Conservation (phyloP, 1,140 invertebrate genomes). For the Aradophagus sp. region DNA sequence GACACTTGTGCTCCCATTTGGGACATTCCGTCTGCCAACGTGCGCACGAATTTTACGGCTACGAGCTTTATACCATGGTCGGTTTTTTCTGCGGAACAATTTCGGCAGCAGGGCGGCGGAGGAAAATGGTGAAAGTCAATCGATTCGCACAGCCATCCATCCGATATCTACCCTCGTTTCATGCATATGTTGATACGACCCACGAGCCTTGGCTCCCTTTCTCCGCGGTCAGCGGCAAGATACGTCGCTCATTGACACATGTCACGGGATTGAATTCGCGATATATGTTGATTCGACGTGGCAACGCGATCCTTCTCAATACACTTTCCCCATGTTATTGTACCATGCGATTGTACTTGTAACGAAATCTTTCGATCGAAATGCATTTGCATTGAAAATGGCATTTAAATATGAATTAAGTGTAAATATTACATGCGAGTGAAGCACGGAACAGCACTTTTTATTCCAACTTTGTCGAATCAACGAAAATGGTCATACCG, state of each 20-base stretch:
- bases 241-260: conserved; percentile 58
- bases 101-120: conserved; percentile 28
- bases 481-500: too few relatives aligned
- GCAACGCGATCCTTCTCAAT: conserved; percentile 20
- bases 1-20: too few relatives aligned
- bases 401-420: too few relatives aligned
- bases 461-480: too few relatives aligned
- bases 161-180: conserved; percentile 66
- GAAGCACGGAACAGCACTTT: too few relatives aligned
- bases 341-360: too few relatives aligned
- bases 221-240: conserved; percentile 49
- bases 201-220: conserved; percentile 56
- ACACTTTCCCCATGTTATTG: conserved; percentile 11
- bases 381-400: too few relatives aligned
- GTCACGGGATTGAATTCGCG: conserved; percentile 65
- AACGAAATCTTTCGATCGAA: too few relatives aligned
- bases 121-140: conserved; percentile 62
- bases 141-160: conserved; percentile 61
- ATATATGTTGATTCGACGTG: conserved; percentile 61
- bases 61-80: too few relatives aligned
- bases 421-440: too few relatives aligned
- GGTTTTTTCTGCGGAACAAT: conserved; percentile 29
- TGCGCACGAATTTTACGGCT: conserved; percentile 42
- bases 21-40: too few relatives aligned
- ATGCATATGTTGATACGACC: conserved; percentile 70